These are phyloP conservation scores for Sminthurides aquaticus DNA, from an alignment of 2,888 invertebrate species.

Conservation along the genomic window DNA sequence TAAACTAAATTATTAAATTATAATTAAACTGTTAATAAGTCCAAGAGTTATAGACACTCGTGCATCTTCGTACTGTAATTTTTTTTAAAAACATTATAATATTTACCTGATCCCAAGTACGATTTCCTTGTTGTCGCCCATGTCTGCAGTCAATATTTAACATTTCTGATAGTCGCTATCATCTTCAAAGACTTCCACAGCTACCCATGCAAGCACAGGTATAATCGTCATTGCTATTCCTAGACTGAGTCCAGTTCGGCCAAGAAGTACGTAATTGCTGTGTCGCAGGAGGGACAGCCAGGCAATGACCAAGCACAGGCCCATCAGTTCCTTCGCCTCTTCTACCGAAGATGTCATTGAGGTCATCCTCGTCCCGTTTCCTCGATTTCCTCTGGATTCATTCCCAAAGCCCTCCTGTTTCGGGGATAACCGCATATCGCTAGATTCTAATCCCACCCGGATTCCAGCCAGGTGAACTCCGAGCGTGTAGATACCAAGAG, in stretches of 20 bases:
- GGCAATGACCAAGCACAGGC: constrained; percentile 29
- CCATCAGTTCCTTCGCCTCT: constrained; percentile 36
- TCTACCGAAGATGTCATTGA: constrained; percentile 14
- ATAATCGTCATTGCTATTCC: constrained; percentile 21
- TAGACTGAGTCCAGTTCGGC: constrained; percentile 20
- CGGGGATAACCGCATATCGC: too few species aligned
- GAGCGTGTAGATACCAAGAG: constrained; percentile 31
- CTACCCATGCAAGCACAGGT: constrained; percentile 30
- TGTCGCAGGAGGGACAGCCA: constrained; percentile 28
- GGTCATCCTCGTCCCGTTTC: too few species aligned
- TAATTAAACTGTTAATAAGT: too few species aligned
- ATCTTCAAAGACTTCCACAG: constrained; percentile 24
- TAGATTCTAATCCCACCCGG: not conserved
- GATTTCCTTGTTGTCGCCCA: too few species aligned
- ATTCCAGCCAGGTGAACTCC: constrained; percentile 5
- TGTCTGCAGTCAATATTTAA: not conserved
- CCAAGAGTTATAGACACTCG: too few species aligned
- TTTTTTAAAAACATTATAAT: too few species aligned
- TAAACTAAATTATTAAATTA: too few species aligned
- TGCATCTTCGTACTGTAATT: too few species aligned
- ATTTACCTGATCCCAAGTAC: too few species aligned
- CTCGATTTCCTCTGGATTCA: too few species aligned
- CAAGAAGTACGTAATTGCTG: constrained; percentile 24
- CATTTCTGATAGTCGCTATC: not conserved
- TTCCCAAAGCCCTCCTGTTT: not conserved